Base-by-base conservation (phyloP, 1,140 invertebrate genomes). In the Trichogramma pretiosum region DNA sequence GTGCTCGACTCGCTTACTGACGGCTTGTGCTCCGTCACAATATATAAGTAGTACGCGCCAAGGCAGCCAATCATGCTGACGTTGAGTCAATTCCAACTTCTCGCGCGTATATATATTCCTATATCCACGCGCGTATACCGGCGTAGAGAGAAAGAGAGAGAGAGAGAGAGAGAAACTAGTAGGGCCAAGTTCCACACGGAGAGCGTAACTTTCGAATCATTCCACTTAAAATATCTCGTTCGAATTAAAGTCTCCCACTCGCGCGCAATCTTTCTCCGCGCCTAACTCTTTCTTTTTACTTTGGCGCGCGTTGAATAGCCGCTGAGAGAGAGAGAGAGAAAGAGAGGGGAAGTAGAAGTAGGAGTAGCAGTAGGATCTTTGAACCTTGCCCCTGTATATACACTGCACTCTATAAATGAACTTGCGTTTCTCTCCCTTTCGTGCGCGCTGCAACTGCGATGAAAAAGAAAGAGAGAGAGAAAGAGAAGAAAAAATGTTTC, bases 211-310 rank as follows among this genome's bases (percentile, higher is more conserved):
- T 50, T 38, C 24, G 42, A 41, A 46, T 46, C 17, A 45, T 46
- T 50, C 30, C 37, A 45, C 42, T 50, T 50, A 50, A 50, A 50
- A 46, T 39, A 41, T 50, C 35, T 36, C 32, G 48, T 40, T 46
- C n/a, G 36, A 46, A 50, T 50, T 46, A 46, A 46, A 46, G 42
- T 46, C 46, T 19, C 23, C 10, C 36, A n/a, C n/a, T n/a, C n/a
- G n/a, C n/a, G n/a, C n/a, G n/a, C n/a, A n/a, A n/a, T n/a, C n/a
- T n/a, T n/a, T n/a, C n/a, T n/a, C n/a, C n/a, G n/a, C n/a, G n/a
- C n/a, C n/a, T n/a, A n/a, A n/a, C 23, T 40, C 19, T 3, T 18
- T 21, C 36, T 11, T 21, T 34, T 40, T n/a, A n/a, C n/a, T n/a
- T n/a, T n/a, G n/a, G n/a, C 22, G 2, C 39, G 33, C 16, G 37